A percentile compares a stretch with the other conserved stretches of the same genome.
phyloP scores from a whole-genome alignment of 2,113 vertebrate species.

The Neomonachus schauinslandi region DNA sequence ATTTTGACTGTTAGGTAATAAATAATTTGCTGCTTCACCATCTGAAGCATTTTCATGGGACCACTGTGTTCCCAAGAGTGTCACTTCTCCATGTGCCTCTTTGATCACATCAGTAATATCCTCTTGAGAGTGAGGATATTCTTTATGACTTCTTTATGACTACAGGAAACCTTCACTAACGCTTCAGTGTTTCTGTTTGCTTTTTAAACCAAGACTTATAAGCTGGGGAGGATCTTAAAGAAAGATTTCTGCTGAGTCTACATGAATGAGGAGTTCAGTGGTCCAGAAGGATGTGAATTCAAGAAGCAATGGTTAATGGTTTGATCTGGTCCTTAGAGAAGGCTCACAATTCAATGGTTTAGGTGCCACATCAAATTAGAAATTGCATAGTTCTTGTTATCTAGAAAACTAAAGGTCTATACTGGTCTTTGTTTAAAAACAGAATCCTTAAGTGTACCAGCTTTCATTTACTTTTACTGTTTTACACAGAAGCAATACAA shows the following conservation, averaged over 20 bases:
- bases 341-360: neutral
- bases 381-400: neutral
- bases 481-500: conserved; percentile 34
- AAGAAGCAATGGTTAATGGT: neutral
- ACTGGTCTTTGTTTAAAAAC: conserved; percentile 16
- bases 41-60: neutral
- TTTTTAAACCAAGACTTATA: neutral
- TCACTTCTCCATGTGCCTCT: neutral
- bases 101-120: neutral
- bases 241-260: neutral
- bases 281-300: neutral
- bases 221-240: neutral
- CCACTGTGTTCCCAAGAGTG: neutral
- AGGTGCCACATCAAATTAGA: neutral
- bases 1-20: neutral
- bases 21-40: neutral
- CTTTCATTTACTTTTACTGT: conserved; percentile 51
- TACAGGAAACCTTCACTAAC: neutral
- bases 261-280: neutral
- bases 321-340: neutral
- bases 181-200: neutral
- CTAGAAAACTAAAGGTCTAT: neutral
- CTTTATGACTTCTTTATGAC: neutral
- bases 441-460: conserved; percentile 11
- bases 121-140: neutral